Evolutionary conservation across 2,888 invertebrate genomes (phyloP), one percentile per base, ranked within the genome.

Genomic region (Hoplodrina blanda): DNA sequence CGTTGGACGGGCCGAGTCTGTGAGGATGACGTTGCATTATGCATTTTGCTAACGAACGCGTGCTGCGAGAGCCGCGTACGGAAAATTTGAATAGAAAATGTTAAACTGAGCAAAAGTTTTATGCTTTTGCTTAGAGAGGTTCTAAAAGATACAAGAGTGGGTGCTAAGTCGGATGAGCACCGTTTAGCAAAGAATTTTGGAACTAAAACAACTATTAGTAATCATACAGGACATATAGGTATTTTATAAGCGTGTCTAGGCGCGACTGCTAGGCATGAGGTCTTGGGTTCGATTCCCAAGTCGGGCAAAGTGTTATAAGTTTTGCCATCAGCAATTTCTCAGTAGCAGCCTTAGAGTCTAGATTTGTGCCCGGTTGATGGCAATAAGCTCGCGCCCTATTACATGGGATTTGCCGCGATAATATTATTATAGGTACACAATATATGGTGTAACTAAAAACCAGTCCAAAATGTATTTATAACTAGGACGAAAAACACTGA

Each of bases 1-100:
- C 80, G 82, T 83, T 82, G 82, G 73, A 83, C 80, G 75, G 85
- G 77, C 72, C 79, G 68, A 66, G 69, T 80, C 85, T 82, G 82
- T 74, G 75, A 80, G 86, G 87, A 91, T 91, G 90, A 91, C 87
- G 90, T 91, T 94, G 94, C 94, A 94, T 94, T 91, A 94, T 94
- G 93, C 93, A 94, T 94, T 92, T 91, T 80, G 82, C 92, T 94
- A 94, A 94, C 94, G 94, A 94, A 94, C 93, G 91, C 91, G 90
- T 91, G 89, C 91, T 82, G 83, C 85, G 86, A 85, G 84, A 87
- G 85, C 89, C 85, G 88, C 85, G 88, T 88, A 88, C 85, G 87
- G 84, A 85, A 91, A 91, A 92, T 93, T 93, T 91, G 88, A 92
- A 93, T 92, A 88, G 87, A 87, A 88, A 91, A 91, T 89, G 90